phyloP scores from a whole-genome alignment of 2,113 vertebrate species.

The Acrocephalus arundinaceus region DNA sequence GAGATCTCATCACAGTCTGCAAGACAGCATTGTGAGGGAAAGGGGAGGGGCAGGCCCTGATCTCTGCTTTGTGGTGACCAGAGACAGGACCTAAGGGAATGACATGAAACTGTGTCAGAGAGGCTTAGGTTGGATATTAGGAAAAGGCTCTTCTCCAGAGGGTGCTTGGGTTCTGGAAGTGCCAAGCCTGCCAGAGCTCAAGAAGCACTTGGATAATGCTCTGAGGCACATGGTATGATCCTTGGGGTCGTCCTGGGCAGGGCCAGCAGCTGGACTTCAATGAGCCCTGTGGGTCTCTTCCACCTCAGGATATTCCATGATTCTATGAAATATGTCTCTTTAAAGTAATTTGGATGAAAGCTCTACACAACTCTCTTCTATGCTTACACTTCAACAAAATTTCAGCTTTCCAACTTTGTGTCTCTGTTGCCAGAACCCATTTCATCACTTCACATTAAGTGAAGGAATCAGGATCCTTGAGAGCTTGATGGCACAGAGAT shows the following conservation, averaged over 20 bases:
- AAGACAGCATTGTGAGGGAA: neutral
- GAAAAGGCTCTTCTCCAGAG: neutral
- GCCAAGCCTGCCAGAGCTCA: neutral
- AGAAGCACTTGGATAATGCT: neutral
- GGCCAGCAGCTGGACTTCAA: neutral
- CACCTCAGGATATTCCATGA: neutral
- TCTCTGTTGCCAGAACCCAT: neutral
- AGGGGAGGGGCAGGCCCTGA: neutral
- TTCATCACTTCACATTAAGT: neutral
- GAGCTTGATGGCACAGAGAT: neutral
- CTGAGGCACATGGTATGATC: neutral
- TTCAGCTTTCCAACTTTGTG: neutral
- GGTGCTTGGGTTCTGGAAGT: neutral
- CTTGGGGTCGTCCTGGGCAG: neutral
- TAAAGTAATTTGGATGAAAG: neutral
- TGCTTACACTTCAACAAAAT: neutral
- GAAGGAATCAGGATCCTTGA: neutral
- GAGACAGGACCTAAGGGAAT: neutral
- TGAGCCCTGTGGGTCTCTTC: neutral
- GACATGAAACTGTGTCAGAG: neutral
- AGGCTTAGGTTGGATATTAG: neutral
- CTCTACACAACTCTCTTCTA: neutral
- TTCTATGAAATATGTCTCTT: neutral
- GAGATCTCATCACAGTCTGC: neutral
- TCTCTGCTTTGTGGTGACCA: neutral